These are phyloP conservation scores for Myrmophylax atrothorax DNA, from an alignment of 2,113 vertebrate genomes.

Conservation along the genomic window DNA sequence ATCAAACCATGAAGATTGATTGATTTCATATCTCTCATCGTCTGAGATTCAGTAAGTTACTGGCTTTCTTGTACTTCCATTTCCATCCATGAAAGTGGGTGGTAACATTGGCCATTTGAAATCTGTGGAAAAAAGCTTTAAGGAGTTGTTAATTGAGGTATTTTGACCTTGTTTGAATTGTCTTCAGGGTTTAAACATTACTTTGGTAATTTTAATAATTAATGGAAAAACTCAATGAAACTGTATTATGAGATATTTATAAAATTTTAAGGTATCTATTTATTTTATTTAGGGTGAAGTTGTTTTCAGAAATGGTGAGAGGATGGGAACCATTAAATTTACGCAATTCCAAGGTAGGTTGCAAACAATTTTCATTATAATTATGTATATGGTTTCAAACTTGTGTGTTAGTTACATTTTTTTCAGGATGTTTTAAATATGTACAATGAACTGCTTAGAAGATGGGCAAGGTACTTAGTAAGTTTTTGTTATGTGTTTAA, in stretches of 20 bases:
- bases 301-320: slow-evolving; percentile 97
- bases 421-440: background rate
- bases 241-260: background rate
- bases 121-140: background rate
- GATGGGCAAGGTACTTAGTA: background rate
- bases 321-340: slow-evolving; percentile 99
- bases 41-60: background rate
- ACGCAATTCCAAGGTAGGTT: slow-evolving; percentile 97
- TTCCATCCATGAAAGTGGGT: background rate
- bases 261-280: slow-evolving; percentile 51
- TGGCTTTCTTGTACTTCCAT: background rate
- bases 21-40: background rate
- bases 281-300: slow-evolving; percentile 91
- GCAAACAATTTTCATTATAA: slow-evolving; percentile 15
- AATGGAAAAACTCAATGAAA: background rate
- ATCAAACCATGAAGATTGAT: background rate
- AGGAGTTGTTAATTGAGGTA: background rate
- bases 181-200: background rate
- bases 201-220: background rate
- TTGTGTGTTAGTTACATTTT: background rate
- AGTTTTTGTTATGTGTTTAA: background rate
- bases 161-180: background rate
- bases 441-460: background rate
- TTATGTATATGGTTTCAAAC: background rate
- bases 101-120: background rate